Evolutionary conservation across 2,113 vertebrate species (phyloP), one percentile per base, ranked within the genome.

Genomic region (Trochalopteron elliotii): DNA sequence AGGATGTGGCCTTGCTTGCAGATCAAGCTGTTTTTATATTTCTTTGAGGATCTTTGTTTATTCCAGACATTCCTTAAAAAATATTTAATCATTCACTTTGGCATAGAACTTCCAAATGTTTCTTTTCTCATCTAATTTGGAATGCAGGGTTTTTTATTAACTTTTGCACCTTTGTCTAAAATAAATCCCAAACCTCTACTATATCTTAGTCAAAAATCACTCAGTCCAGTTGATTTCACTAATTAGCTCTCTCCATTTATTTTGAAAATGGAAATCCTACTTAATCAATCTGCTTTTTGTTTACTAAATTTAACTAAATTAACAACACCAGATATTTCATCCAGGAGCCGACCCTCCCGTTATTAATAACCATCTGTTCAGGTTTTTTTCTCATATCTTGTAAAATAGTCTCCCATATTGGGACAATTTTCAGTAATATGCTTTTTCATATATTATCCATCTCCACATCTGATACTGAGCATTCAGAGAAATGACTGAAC

Each of bases 231-330:
- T 95, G 76, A 96, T 90, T 94, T 96, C 50, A 76, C 74, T 96
- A 82, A 93, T 93, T 92, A 90, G 71, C 85, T 44, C 80, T 94
- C 93, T 88, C 70, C 57, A 88, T 85, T 90, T 94, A 93, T 71
- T 93, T 80, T 92, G 89, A 85, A 94, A 96, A 93, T 64, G 86
- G 89, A 94, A 96, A 96, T 90, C 67, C 83, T 94, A 93, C 88
- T 94, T 89, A 91, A 91, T 93, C 65, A 85, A 90, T 88, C 91
- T 90, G 67, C 57, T 82, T 92, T 92, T 90, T 93, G 88, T 95
- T 96, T 95, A 92, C 91, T 93, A 90, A 90, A 92, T 85, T 94
- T 93, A 96, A 85, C 84, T 65, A 84, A 87, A 85, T 92, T 91
- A 94, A 94, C 75, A 88, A 33, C 82, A 90, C 93, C 89, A 92